phyloP scores from a whole-genome alignment of 2,797 vertebrate genomes.

The Benthosema pterotum region DNA sequence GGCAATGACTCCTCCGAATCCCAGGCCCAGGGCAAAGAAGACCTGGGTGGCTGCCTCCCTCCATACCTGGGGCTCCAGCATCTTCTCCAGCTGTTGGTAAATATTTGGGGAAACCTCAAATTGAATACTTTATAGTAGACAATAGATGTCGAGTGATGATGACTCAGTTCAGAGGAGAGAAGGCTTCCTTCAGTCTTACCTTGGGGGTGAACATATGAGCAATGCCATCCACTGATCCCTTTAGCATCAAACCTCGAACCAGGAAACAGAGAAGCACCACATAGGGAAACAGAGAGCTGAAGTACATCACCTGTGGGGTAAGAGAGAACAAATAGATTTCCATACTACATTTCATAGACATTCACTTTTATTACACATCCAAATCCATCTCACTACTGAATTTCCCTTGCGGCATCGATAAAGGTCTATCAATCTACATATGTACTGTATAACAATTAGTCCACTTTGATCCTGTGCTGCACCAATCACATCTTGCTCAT shows the following conservation, averaged over 20 bases:
- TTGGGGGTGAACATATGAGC: conserved; percentile 97
- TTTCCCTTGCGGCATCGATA: too few species aligned
- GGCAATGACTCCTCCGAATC: conserved; percentile 95
- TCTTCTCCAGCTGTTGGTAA: conserved; percentile 89
- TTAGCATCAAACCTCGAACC: conserved; percentile 88
- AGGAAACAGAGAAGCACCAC: conserved; percentile 94
- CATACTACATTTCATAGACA: too few species aligned
- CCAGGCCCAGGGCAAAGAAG: conserved; percentile 93
- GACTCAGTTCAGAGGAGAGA: background rate
- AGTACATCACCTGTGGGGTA: conserved; percentile 92
- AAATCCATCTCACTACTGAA: too few species aligned
- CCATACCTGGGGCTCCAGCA: conserved; percentile 95
- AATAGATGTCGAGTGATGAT: background rate
- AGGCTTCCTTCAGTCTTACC: conserved; percentile 69
- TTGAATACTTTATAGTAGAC: background rate
- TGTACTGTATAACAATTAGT: too few species aligned
- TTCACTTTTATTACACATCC: too few species aligned
- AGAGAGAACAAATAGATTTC: background rate
- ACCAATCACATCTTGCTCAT: too few species aligned
- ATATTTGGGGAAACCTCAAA: background rate
- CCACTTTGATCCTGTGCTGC: too few species aligned
- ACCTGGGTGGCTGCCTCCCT: conserved; percentile 95
- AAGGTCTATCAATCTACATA: too few species aligned
- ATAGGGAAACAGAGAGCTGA: conserved; percentile 96
- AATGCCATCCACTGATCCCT: conserved; percentile 91